Percentiles rank a stretch among this genome's conserved stretches.
Conservation (phyloP, 2,113 vertebrate genomes). For the Tragelaphus buxtoni region DNA sequence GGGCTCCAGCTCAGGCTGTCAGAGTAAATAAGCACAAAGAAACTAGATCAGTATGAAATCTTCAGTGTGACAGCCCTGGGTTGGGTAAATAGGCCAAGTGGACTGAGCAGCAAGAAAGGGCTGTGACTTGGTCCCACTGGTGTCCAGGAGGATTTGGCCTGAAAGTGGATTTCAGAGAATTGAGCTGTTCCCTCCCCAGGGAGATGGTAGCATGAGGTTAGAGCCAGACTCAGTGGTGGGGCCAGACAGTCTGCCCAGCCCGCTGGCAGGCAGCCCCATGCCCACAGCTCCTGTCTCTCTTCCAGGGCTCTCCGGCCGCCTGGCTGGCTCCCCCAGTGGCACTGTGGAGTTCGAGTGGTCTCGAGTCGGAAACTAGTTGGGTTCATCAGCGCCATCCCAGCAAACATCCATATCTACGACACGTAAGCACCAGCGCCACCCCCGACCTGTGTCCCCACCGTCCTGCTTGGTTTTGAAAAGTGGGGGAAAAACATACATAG, state of each 20-base stretch:
- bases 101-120: background rate
- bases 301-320: slow-evolving; percentile 95
- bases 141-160: background rate
- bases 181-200: background rate
- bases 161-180: background rate
- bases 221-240: background rate
- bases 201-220: background rate
- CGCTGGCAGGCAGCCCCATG: background rate
- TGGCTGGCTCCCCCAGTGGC: slow-evolving; percentile 98
- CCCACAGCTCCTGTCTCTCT: background rate
- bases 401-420: slow-evolving; percentile 94
- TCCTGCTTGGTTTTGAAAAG: background rate
- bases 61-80: background rate
- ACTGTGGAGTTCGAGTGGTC: slow-evolving; percentile 96
- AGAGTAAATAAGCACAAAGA: background rate
- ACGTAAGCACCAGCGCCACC: slow-evolving; percentile 80
- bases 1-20: background rate
- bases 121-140: background rate
- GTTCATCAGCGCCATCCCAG: slow-evolving; percentile 98
- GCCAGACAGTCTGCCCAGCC: fast-evolving
- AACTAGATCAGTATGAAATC: background rate
- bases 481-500: background rate
- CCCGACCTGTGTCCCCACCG: background rate
- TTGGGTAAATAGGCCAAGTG: background rate
- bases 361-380: slow-evolving; percentile 98